Conservation (phyloP, 1,140 invertebrate genomes). For the Contarinia nasturtii region DNA sequence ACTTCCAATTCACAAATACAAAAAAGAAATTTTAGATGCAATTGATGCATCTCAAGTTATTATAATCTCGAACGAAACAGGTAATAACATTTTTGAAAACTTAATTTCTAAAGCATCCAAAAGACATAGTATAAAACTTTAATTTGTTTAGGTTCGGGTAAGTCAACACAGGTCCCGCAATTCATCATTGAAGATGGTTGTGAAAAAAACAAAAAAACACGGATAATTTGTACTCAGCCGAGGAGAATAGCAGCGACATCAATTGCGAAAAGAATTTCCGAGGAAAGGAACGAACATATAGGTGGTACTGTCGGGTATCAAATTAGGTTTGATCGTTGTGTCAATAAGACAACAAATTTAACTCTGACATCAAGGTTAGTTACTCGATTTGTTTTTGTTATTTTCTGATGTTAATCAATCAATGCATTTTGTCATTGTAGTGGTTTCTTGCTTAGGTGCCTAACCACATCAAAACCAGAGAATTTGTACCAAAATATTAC, state of each 20-base stretch:
- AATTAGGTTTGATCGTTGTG: slow-evolving; percentile 47
- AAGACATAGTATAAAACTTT: no score
- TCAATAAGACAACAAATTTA: slow-evolving; percentile 10
- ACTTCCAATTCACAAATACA: slow-evolving; percentile 14
- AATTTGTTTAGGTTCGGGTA: slow-evolving; percentile 68
- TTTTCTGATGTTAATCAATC: no score
- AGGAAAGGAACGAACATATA: slow-evolving; percentile 70
- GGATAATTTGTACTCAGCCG: slow-evolving; percentile 87
- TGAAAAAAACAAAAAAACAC: slow-evolving; percentile 37
- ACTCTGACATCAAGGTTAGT: slow-evolving; percentile 10
- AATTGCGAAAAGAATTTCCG: slow-evolving; percentile 59
- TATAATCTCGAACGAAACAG: no score
- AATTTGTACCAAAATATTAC: slow-evolving; percentile 39
- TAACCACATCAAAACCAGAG: slow-evolving; percentile 10
- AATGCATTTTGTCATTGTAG: no score
- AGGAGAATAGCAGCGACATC: slow-evolving; percentile 75
- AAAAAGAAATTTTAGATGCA: slow-evolving; percentile 10
- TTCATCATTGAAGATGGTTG: slow-evolving; percentile 63
- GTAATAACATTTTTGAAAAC: no score
- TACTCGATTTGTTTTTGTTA: no score
- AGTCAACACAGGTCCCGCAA: slow-evolving; percentile 83
- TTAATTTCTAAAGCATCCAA: no score
- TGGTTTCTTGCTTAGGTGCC: slow-evolving; percentile 10
- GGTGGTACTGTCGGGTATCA: slow-evolving; percentile 81
- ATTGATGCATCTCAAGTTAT: no score